Percentiles rank a stretch among this genome's conserved stretches.
Evolutionary conservation across 2,113 vertebrate genomes (phyloP).

Genomic region (Sitta europaea): DNA sequence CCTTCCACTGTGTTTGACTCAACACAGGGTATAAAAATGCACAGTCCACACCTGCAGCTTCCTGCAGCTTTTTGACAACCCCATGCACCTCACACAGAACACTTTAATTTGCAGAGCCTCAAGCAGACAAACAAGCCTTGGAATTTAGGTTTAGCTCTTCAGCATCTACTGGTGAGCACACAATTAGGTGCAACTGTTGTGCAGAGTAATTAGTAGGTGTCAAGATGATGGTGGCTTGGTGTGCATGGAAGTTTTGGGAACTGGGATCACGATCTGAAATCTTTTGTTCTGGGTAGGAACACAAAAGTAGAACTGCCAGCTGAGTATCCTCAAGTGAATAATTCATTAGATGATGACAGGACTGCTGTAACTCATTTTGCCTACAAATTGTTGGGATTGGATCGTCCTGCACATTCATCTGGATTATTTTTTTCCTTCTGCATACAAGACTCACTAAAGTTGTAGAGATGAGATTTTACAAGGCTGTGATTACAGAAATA

Average conservation of each 20-base stretch:
- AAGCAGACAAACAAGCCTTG: neutral
- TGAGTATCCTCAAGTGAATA: neutral
- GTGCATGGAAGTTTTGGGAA: neutral
- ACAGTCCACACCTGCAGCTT: neutral
- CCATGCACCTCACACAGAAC: neutral
- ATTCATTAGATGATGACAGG: neutral
- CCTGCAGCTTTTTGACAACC: neutral
- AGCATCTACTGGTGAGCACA: neutral
- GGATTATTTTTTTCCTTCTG: neutral
- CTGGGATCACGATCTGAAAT: neutral
- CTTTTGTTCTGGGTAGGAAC: neutral
- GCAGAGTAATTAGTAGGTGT: neutral
- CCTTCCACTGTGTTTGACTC: neutral
- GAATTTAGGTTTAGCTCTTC: neutral
- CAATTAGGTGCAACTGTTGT: neutral
- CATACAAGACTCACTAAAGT: neutral
- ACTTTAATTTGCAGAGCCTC: neutral
- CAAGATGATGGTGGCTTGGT: neutral
- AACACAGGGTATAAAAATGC: neutral
- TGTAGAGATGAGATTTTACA: neutral
- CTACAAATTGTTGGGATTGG: neutral
- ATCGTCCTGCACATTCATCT: neutral
- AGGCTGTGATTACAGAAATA: neutral
- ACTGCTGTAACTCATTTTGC: neutral
- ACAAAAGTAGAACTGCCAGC: neutral